Conservation (phyloP, 1,140 invertebrate species). For the Laupala kohalensis region DNA sequence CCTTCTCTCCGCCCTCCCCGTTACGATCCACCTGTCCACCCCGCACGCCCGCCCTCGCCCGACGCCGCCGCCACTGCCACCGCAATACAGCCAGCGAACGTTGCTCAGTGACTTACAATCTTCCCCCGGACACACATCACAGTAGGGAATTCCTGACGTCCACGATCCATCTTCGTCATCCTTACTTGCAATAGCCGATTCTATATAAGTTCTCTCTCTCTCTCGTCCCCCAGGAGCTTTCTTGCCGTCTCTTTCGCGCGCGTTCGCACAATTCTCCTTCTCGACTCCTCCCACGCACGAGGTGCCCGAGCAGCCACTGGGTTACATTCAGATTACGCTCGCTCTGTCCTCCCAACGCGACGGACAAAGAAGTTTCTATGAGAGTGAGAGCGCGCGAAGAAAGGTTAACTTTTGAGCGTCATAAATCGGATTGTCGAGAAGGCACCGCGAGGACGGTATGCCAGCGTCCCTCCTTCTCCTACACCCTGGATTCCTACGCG, state of each 20-base stretch:
- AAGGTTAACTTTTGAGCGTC: not conserved
- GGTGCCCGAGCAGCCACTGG: too few relatives aligned
- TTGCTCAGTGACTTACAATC: not conserved
- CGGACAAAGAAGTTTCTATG: not conserved
- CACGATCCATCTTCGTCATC: slow-evolving; percentile 11
- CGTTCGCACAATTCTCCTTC: not conserved
- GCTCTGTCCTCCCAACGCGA: too few relatives aligned
- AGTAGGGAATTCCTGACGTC: not conserved
- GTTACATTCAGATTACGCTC: not conserved
- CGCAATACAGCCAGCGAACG: not conserved
- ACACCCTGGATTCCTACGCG: too few relatives aligned
- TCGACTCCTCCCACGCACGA: not conserved
- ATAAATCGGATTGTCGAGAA: not conserved
- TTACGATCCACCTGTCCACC: slow-evolving; percentile 4
- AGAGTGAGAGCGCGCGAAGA: not conserved
- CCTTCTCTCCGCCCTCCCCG: not conserved
- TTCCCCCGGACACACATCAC: not conserved
- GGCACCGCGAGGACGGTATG: not conserved
- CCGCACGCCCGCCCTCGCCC: not conserved
- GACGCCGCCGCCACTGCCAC: not conserved
- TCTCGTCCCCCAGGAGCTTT: not conserved
- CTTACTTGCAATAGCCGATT: not conserved
- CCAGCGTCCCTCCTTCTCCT: too few relatives aligned
- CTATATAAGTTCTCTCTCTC: not conserved
- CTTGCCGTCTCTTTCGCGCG: not conserved